phyloP scores from a whole-genome alignment of 1,140 invertebrate species.

The Meloidogyne chitwoodi region DNA sequence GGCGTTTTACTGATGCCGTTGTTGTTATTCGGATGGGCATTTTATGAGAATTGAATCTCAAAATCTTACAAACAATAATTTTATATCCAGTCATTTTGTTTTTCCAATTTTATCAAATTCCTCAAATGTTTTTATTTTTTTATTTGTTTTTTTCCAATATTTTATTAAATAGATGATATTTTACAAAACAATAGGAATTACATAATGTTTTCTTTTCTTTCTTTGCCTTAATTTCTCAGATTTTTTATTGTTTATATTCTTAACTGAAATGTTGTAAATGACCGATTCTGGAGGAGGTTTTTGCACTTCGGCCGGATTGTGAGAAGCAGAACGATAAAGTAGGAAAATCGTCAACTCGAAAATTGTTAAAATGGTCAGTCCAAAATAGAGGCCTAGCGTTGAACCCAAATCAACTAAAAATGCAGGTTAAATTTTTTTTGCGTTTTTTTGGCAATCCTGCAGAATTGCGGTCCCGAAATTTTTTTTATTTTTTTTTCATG shows the following conservation, averaged over 20 bases:
- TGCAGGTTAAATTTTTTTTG: too few relatives aligned
- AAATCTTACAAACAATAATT: too few relatives aligned
- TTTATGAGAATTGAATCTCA: background rate
- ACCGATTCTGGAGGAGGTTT: background rate
- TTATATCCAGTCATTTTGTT: too few relatives aligned
- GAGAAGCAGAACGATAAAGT: background rate
- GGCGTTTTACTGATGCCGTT: background rate
- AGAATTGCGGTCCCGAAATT: too few relatives aligned
- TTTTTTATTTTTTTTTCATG: too few relatives aligned
- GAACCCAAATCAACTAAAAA: slow-evolving; percentile 14
- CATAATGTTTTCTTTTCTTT: background rate
- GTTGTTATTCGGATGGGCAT: background rate
- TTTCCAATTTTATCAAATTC: too few relatives aligned
- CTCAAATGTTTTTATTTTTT: too few relatives aligned
- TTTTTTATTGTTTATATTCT: background rate
- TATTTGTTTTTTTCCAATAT: too few relatives aligned
- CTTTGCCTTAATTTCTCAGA: background rate
- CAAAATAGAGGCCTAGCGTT: slow-evolving; percentile 21
- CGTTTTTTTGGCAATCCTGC: too few relatives aligned
- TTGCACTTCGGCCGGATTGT: background rate
- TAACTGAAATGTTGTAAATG: background rate
- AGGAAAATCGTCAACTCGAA: slow-evolving; percentile 21
- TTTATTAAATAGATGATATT: too few relatives aligned
- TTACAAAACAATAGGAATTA: background rate
- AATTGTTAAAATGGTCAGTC: slow-evolving; percentile 18